Evolutionary conservation across 2,113 vertebrate species (phyloP).

Genomic region (Mesoclemmys tuberculata): DNA sequence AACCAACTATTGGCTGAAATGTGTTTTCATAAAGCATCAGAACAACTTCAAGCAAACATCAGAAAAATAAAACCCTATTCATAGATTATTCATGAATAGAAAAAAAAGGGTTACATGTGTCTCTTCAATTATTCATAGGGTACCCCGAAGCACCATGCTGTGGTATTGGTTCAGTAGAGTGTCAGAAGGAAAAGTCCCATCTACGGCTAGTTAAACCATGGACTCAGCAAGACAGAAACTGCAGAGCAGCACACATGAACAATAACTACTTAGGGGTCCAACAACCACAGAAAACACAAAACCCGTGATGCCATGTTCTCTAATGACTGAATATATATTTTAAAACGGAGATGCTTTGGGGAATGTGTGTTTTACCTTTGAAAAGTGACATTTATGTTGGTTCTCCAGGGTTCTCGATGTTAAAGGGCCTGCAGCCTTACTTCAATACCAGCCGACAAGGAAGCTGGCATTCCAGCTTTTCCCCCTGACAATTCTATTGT

Average conservation of each 20-base stretch:
- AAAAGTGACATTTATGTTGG: not conserved
- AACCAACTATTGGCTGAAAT: not conserved
- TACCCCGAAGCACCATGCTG: not conserved
- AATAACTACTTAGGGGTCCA: not conserved
- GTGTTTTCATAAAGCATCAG: not conserved
- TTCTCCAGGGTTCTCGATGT: not conserved
- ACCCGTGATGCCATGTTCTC: not conserved
- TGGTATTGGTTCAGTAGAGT: not conserved
- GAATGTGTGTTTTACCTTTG: not conserved
- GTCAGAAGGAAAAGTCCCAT: not conserved
- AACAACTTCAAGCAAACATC: not conserved
- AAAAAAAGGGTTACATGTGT: not conserved
- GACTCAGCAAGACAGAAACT: not conserved
- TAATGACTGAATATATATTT: not conserved
- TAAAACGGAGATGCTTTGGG: not conserved
- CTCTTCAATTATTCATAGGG: not conserved
- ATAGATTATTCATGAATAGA: not conserved
- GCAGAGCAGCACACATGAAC: not conserved
- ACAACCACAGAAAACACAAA: not conserved
- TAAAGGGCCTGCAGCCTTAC: not conserved
- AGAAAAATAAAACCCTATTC: not conserved
- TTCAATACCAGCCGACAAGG: accelerated
- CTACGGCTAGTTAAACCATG: not conserved
- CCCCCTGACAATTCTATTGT: not conserved
- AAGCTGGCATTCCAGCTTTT: not conserved